These are phyloP conservation scores for Drosophila kikkawai DNA, from an alignment of 1,140 invertebrate species.

Conservation along the genomic window DNA sequence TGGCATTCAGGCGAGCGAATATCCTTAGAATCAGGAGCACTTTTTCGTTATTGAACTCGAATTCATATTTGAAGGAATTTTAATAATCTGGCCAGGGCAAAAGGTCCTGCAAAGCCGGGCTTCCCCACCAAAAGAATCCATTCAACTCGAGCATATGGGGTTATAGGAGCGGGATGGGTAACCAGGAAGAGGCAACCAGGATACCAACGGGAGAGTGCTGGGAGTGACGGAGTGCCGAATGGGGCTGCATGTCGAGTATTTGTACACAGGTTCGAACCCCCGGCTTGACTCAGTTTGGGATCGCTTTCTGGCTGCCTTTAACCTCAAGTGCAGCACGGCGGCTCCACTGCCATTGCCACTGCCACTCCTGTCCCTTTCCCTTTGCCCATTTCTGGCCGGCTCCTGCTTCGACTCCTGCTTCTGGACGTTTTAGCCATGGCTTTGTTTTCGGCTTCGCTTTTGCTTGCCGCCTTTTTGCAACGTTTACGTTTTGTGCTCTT, in stretches of 20 bases:
- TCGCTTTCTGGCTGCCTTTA: conserved; percentile 56
- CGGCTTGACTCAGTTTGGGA: conserved; percentile 17
- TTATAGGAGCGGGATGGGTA: background rate
- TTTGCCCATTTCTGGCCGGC: conserved; percentile 24
- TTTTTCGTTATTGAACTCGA: conserved; percentile 34
- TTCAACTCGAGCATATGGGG: conserved; percentile 60
- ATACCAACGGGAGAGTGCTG: conserved; percentile 21
- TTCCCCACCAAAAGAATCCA: conserved; percentile 46
- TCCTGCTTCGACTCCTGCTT: conserved; percentile 50
- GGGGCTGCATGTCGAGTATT: conserved; percentile 60
- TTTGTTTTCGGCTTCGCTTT: conserved; percentile 78
- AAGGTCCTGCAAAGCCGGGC: conserved; percentile 20
- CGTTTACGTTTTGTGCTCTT: conserved; percentile 74
- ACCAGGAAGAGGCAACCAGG: conserved; percentile 29
- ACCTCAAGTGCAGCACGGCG: conserved; percentile 56
- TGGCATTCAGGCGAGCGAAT: conserved; percentile 11
- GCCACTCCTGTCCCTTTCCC: background rate
- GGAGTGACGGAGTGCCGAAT: conserved; percentile 22
- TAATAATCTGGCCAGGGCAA: conserved; percentile 39
- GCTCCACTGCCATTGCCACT: conserved; percentile 37
- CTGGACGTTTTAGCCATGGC: conserved; percentile 68
- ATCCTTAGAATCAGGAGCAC: conserved; percentile 19
- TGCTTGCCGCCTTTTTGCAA: conserved; percentile 76
- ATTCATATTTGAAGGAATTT: conserved; percentile 46
- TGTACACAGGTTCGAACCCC: conserved; percentile 48